phyloP scores from a whole-genome alignment of 2,113 vertebrate genomes.

The Podarcis muralis region DNA sequence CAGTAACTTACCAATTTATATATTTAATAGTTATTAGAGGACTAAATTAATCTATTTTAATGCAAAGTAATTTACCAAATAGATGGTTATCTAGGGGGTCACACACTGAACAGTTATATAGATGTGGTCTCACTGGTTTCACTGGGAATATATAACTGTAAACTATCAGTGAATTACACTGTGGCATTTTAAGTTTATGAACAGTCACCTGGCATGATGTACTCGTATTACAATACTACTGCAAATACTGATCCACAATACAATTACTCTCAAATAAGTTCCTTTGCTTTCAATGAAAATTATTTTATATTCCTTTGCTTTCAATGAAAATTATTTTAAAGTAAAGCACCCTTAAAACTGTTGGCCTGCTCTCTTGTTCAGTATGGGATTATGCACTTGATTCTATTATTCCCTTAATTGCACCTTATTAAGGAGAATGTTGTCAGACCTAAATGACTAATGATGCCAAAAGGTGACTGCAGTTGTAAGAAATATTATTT shows the following conservation, averaged over 20 bases:
- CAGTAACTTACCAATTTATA: neutral
- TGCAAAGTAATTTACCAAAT: neutral
- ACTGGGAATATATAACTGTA: neutral
- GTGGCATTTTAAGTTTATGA: neutral
- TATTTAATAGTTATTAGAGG: neutral
- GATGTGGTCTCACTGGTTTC: neutral
- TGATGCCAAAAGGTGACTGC: conserved; percentile 59
- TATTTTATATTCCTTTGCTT: neutral
- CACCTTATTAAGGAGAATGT: conserved; percentile 50
- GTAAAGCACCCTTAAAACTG: conserved; percentile 1
- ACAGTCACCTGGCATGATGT: neutral
- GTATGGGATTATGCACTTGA: conserved; percentile 29
- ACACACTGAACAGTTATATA: neutral
- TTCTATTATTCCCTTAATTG: conserved; percentile 51
- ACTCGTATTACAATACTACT: neutral
- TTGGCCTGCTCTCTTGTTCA: conserved; percentile 21
- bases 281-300: neutral
- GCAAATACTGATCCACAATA: neutral
- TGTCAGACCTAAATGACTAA: conserved; percentile 46
- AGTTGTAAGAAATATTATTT: conserved; percentile 31
- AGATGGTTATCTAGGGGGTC: neutral
- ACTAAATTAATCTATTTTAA: neutral
- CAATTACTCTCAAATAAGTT: neutral
- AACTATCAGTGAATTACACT: neutral
- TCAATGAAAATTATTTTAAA: conserved; percentile 9